These are phyloP conservation scores for Andricus grossulariae DNA, from an alignment of 1,140 invertebrate species.

Conservation along the genomic window DNA sequence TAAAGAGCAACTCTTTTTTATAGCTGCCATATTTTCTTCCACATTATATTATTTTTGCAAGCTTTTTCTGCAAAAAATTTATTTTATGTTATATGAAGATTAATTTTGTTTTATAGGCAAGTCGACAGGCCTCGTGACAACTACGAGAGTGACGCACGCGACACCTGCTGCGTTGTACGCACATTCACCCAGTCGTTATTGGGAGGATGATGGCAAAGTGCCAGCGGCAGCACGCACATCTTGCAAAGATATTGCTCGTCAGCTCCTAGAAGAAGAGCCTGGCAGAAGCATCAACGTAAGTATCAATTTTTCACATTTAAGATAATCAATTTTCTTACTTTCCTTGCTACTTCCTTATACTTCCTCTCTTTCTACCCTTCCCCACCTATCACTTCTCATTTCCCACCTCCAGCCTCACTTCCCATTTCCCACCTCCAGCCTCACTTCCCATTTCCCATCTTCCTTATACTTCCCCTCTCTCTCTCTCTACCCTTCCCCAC, in stretches of 20 bases:
- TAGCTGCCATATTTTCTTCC: too few species aligned
- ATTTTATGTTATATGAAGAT: background rate
- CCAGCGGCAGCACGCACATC: slow-evolving; percentile 63
- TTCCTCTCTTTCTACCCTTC: too few species aligned
- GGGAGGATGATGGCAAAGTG: slow-evolving; percentile 83
- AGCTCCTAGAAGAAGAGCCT: slow-evolving; percentile 81
- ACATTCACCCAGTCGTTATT: slow-evolving; percentile 82
- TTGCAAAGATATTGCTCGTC: slow-evolving; percentile 86
- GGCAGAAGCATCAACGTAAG: slow-evolving; percentile 75
- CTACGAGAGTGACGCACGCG: slow-evolving; percentile 92
- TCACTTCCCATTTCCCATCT: too few species aligned
- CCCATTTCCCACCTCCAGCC: too few species aligned
- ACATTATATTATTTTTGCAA: background rate
- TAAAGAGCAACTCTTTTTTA: too few species aligned
- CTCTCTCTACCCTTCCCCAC: too few species aligned
- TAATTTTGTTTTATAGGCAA: slow-evolving; percentile 15
- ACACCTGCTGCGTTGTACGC: slow-evolving; percentile 92
- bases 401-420: too few species aligned
- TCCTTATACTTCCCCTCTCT: too few species aligned
- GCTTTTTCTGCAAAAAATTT: background rate
- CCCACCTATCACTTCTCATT: too few species aligned
- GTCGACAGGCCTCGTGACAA: slow-evolving; percentile 89
- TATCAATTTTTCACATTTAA: background rate
- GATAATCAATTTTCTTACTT: too few species aligned
- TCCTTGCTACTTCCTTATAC: too few species aligned